These are phyloP conservation scores for Python bivittatus DNA, from an alignment of 2,113 vertebrate species.

Conservation along the genomic window DNA sequence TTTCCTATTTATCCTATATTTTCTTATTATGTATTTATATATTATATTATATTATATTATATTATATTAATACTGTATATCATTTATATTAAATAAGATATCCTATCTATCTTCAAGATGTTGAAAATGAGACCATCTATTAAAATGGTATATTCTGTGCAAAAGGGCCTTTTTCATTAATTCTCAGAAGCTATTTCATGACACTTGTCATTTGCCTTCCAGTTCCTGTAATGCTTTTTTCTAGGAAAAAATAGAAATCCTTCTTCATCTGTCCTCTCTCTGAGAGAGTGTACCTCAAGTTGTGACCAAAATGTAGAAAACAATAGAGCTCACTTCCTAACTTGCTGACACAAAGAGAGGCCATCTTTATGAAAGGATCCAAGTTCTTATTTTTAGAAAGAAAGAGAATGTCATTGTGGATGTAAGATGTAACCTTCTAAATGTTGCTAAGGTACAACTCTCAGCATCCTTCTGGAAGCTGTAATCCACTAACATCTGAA, in stretches of 20 bases:
- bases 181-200: not conserved
- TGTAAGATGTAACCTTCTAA: too few relatives aligned
- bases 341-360: not conserved
- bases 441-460: too few relatives aligned
- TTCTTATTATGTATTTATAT: not conserved
- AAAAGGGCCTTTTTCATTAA: conserved; percentile 2
- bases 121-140: not conserved
- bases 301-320: not conserved
- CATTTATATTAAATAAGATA: not conserved
- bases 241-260: not conserved
- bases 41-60: not conserved
- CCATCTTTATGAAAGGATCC: not conserved
- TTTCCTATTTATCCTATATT: not conserved
- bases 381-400: too few relatives aligned
- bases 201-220: not conserved
- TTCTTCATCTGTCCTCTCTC: not conserved
- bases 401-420: too few relatives aligned
- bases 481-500: too few relatives aligned
- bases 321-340: not conserved
- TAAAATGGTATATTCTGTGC: not conserved
- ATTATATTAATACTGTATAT: not conserved
- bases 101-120: not conserved
- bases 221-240: not conserved
- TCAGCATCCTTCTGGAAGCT: too few relatives aligned
- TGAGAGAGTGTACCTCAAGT: not conserved